phyloP scores from a whole-genome alignment of 1,140 invertebrate genomes.

The Bactericera cockerelli region DNA sequence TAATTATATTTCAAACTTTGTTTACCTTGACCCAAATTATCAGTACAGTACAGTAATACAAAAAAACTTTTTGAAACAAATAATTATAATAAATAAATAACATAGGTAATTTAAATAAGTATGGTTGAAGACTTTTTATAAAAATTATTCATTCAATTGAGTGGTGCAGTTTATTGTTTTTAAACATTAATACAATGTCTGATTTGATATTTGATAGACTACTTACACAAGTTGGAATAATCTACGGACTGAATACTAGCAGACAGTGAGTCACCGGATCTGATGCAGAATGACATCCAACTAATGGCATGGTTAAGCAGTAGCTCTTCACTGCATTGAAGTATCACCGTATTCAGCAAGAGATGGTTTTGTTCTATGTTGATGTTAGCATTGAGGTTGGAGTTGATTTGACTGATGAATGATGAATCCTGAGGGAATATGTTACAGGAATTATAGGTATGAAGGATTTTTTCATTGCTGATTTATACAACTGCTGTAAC shows the following conservation, averaged over 20 bases:
- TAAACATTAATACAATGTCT: no score
- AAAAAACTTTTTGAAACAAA: no score
- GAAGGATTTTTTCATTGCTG: neutral
- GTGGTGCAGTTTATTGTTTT: no score
- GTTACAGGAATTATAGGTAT: neutral
- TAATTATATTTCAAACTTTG: no score
- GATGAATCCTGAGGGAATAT: neutral
- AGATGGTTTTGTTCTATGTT: slow-evolving; percentile 2
- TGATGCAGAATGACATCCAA: slow-evolving; percentile 5
- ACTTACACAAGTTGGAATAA: neutral
- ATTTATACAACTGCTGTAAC: neutral
- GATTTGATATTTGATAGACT: no score
- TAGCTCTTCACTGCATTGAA: neutral
- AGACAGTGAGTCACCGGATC: neutral
- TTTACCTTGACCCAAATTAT: no score
- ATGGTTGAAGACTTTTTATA: no score
- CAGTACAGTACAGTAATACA: no score
- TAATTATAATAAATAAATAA: no score
- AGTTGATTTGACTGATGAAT: slow-evolving; percentile 4
- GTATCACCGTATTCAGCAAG: neutral
- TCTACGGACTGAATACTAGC: neutral
- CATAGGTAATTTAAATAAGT: no score
- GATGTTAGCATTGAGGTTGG: neutral
- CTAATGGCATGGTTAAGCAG: neutral
- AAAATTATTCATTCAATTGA: no score